phyloP scores from a whole-genome alignment of 64 coral and sea anemone genomes.

The Anthopleura sola region DNA sequence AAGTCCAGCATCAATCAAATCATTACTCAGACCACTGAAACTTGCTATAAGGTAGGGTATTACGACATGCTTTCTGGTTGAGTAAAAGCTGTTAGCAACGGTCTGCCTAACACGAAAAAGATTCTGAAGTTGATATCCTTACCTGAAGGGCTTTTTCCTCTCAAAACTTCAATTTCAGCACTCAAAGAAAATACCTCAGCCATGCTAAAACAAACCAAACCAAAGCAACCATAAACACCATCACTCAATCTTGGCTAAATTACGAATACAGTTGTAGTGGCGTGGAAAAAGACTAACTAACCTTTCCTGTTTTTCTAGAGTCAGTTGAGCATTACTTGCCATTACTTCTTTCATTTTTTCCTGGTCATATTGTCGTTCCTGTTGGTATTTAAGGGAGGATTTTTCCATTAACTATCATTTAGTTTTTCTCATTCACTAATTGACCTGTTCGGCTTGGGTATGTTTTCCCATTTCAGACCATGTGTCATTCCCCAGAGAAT shows the following conservation, averaged over 20 bases:
- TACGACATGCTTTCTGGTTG: too few species aligned
- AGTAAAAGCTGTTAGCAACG: neutral
- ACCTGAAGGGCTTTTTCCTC: slow-evolving; percentile 85
- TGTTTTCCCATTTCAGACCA: too few species aligned
- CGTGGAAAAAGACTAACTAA: neutral
- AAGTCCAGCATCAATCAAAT: neutral
- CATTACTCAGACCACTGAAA: neutral
- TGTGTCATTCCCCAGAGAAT: too few species aligned
- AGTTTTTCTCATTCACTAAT: neutral
- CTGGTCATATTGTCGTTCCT: slow-evolving; percentile 85
- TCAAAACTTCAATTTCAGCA: slow-evolving; percentile 68
- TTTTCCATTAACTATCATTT: neutral
- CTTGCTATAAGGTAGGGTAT: too few species aligned
- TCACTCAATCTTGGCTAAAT: too few species aligned
- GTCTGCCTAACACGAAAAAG: neutral
- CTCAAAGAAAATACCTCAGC: slow-evolving; percentile 68
- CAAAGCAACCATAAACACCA: neutral
- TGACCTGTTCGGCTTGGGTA: too few species aligned
- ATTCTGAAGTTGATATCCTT: neutral
- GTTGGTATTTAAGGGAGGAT: neutral
- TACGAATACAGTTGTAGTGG: too few species aligned
- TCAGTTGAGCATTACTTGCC: slow-evolving; percentile 84
- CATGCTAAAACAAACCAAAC: slow-evolving; percentile 53
- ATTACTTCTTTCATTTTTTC: slow-evolving; percentile 79
- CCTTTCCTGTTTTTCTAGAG: slow-evolving; percentile 89